These are phyloP conservation scores for Epinephelus fuscoguttatus DNA, from an alignment of 2,113 vertebrate species.

Conservation along the genomic window DNA sequence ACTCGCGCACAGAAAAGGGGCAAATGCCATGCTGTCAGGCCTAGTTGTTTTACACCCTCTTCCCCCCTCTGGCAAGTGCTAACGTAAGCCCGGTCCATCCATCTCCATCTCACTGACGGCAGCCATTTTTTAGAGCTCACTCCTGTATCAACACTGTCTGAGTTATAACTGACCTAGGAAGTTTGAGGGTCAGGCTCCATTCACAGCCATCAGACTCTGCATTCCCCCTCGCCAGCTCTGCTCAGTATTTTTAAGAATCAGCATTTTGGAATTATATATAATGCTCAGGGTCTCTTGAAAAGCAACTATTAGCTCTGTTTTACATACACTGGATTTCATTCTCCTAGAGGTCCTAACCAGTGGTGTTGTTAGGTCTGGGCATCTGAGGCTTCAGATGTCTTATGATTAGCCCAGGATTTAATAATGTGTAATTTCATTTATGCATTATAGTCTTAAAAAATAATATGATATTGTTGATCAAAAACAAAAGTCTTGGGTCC, in stretches of 20 bases:
- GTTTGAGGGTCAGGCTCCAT: slow-evolving; percentile 65
- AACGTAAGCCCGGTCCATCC: slow-evolving; percentile 77
- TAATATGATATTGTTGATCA: no score
- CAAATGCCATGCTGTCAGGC: slow-evolving; percentile 75
- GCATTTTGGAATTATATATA: slow-evolving; percentile 39
- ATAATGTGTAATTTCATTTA: no score
- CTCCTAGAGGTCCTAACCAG: no score
- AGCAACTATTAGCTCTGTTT: neutral
- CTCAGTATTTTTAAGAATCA: slow-evolving; percentile 54
- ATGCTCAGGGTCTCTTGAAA: neutral
- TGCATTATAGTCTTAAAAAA: no score
- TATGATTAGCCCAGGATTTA: no score
- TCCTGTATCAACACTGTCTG: slow-evolving; percentile 79
- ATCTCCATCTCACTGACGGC: slow-evolving; percentile 79
- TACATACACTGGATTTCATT: no score
- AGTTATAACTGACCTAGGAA: slow-evolving; percentile 74
- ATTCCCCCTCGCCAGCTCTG: slow-evolving; percentile 16
- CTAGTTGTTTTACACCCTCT: slow-evolving; percentile 63
- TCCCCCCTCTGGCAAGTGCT: slow-evolving; percentile 67
- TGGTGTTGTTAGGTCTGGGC: no score
- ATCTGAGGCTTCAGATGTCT: no score
- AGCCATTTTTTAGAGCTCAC: slow-evolving; percentile 72
- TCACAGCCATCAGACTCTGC: slow-evolving; percentile 49
- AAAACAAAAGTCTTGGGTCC: no score
- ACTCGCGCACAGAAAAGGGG: slow-evolving; percentile 71